These are phyloP conservation scores for Irena cyanogastra DNA, from an alignment of 2,113 vertebrate species.

Conservation along the genomic window DNA sequence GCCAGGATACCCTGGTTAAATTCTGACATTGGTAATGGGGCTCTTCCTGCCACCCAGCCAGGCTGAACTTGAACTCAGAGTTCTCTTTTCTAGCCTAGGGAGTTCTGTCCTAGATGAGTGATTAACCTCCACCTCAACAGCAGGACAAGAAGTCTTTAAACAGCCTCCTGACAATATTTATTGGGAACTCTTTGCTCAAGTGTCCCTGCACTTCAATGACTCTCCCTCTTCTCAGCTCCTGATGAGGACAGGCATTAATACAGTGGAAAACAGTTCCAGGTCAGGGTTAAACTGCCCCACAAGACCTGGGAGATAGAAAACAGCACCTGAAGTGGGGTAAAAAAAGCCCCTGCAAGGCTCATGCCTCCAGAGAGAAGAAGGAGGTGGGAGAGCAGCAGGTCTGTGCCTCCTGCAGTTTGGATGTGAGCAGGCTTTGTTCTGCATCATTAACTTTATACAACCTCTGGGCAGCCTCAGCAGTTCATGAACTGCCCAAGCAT, in stretches of 20 bases:
- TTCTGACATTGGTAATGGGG: not conserved
- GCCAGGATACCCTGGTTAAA: not conserved
- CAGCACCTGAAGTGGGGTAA: not conserved
- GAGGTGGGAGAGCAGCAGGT: not conserved
- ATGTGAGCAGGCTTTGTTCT: not conserved
- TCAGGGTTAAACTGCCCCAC: not conserved
- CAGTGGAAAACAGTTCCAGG: not conserved
- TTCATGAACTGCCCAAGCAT: not conserved
- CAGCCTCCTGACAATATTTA: not conserved
- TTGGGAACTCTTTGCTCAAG: not conserved
- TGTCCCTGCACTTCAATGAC: not conserved
- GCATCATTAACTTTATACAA: not conserved
- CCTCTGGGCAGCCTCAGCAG: not conserved
- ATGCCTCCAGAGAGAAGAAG: not conserved
- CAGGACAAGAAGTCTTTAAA: not conserved
- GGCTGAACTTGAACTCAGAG: fast-evolving
- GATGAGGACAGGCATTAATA: not conserved
- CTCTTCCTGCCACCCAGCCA: not conserved
- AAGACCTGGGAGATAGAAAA: not conserved
- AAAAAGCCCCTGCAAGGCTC: not conserved
- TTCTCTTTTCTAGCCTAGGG: not conserved
- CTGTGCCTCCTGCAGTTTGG: not conserved
- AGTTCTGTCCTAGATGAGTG: not conserved
- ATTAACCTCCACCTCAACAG: not conserved
- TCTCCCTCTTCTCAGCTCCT: not conserved